A percentile compares a stretch with the other conserved stretches of the same genome.
Evolutionary conservation across 2,113 vertebrate species (phyloP).

Genomic region (Microtus ochrogaster): DNA sequence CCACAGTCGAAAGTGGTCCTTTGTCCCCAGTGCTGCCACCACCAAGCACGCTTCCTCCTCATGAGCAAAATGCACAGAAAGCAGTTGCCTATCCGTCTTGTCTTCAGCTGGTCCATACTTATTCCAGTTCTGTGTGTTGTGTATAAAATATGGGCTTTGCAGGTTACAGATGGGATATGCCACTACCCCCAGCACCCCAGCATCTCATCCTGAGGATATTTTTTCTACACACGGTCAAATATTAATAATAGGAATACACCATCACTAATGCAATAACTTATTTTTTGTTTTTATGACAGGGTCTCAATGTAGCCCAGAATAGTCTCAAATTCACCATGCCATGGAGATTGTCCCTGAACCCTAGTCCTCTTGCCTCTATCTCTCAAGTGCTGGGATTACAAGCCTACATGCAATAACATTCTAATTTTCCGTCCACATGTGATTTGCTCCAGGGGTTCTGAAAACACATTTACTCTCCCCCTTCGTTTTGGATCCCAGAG

Average conservation of each 20-base stretch:
- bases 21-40: neutral
- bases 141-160: neutral
- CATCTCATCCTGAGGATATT: neutral
- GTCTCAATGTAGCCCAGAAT: neutral
- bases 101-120: neutral
- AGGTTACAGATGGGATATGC: neutral
- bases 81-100: constrained; percentile 35
- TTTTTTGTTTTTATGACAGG: neutral
- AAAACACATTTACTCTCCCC: neutral
- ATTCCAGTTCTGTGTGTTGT: neutral
- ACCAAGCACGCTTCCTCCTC: neutral
- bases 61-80: neutral
- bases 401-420: neutral
- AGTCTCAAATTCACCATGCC: neutral
- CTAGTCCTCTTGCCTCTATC: neutral
- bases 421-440: neutral
- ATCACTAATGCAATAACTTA: neutral
- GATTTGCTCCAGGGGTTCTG: neutral
- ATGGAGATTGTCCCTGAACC: neutral
- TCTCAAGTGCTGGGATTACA: neutral
- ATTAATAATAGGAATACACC: neutral
- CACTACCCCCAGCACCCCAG: neutral
- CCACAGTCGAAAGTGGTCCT: neutral
- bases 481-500: neutral
- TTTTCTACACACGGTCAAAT: neutral